Conservation (phyloP, 2,113 vertebrate genomes). For the Coracopsis vasa region DNA sequence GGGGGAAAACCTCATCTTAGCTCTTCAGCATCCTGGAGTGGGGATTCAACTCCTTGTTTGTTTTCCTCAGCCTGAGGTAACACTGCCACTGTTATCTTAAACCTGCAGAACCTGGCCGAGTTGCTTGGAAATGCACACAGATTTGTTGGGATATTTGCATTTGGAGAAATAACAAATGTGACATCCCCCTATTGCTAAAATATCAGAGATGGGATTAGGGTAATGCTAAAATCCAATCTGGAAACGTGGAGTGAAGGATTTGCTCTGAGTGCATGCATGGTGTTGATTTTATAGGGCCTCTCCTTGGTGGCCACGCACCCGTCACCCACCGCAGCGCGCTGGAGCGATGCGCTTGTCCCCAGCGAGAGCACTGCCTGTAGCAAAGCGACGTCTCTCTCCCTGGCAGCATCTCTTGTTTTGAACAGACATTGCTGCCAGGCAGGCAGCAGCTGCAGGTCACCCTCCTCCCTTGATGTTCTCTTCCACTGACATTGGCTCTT, state of each 20-base stretch:
- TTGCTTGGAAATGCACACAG: background rate
- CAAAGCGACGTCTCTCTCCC: background rate
- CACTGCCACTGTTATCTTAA: background rate
- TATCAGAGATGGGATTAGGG: background rate
- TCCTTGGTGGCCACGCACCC: background rate
- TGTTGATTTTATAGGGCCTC: background rate
- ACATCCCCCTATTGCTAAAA: background rate
- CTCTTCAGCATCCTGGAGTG: background rate
- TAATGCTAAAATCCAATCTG: background rate
- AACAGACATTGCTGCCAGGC: background rate
- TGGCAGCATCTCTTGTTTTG: background rate
- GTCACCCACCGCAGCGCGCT: accelerated
- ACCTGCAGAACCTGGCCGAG: background rate
- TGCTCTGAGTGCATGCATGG: background rate
- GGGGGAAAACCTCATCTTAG: background rate
- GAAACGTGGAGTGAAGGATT: background rate
- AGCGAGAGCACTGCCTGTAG: accelerated
- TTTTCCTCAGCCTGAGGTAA: background rate
- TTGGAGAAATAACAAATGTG: background rate
- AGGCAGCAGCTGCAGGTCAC: background rate
- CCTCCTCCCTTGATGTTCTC: background rate
- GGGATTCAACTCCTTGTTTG: background rate
- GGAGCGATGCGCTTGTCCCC: background rate
- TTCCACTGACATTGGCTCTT: background rate
- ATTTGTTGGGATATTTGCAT: background rate